Evolutionary conservation across 92 coral and sea anemone species (phyloP).

Genomic region (Palythoa heliodiscus): DNA sequence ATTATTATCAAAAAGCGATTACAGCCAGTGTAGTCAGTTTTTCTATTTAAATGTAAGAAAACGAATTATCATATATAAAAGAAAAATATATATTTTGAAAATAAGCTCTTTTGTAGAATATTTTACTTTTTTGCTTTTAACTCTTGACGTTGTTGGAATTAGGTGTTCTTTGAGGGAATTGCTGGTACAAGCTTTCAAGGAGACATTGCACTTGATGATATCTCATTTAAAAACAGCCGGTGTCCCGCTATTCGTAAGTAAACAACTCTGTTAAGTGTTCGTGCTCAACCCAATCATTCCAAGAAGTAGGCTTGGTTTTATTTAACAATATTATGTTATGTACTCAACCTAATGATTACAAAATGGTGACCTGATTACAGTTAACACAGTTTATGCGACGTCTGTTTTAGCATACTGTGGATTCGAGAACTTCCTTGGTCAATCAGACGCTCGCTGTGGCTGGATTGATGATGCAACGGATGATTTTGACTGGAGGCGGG

Average conservation of each 20-base stretch:
- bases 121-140: not conserved
- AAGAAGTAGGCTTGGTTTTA: no score
- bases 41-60: no score
- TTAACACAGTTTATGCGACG: no score
- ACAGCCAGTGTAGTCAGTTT: no score
- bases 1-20: no score
- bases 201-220: conserved; percentile 92
- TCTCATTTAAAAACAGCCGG: conserved; percentile 65
- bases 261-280: not conserved
- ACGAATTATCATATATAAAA: no score
- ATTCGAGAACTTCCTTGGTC: conserved; percentile 75
- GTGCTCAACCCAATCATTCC: not conserved
- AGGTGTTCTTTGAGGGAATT: conserved; percentile 78
- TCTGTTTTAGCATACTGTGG: conserved; percentile 70
- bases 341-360: no score
- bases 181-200: conserved; percentile 85
- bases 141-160: not conserved
- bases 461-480: conserved; percentile 69
- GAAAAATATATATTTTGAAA: no score
- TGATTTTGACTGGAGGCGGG: conserved; percentile 80
- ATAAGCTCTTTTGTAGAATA: not conserved
- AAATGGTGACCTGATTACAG: no score
- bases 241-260: conserved; percentile 82
- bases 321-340: no score
- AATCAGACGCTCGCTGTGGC: conserved; percentile 59